Base-by-base conservation (phyloP, 2,113 vertebrate genomes). In the Charina bottae region DNA sequence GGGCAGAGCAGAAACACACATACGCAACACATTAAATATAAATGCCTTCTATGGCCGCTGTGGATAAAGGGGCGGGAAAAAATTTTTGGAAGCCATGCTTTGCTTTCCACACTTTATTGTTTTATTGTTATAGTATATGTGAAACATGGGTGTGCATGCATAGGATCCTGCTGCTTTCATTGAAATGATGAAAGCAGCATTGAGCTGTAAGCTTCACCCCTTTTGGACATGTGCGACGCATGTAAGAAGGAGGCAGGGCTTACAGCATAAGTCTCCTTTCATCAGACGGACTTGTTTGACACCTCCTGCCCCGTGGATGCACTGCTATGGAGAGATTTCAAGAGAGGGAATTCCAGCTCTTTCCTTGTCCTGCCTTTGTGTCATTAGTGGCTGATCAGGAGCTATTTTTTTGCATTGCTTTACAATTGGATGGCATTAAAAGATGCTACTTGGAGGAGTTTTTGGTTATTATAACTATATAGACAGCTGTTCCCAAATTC, bases 321-420 rank as follows among this genome's bases (percentile, higher is more conserved):
- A n/a, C 33, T 72, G n/a, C 68, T 62, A 84, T 17, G 28, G 54
- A 28, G 53, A 68, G 9, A 46, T 92, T 84, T 91, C 28, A 87
- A 37, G 26, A 58, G 87, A 56, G 49, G 53, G 19, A 92, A 83
- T 88, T 42, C 68, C 6, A 37, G 2, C 37, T 33, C 42, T 7
- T 49, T 58, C 13, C 0, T 58, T 95, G 59, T 42, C 78, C 85
- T 68, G 86, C 60, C 33, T 89, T 83, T 37, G 58, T 94, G 91
- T 54, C 62, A 85, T 0, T 92, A 92, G 83, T 94, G 42, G 42
- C 62, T 93, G 68, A 92, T 84, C 72, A 92, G 94, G 92, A 93
- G 84, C 59, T 72, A 90, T 85, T 78, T 49, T 49, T 49, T 49
- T 49, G 49, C 33, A 78, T 78, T 78, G 7, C 72, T 78, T 78